Conservation (phyloP, 2,888 invertebrate species). For the Napeogenes inachia region DNA sequence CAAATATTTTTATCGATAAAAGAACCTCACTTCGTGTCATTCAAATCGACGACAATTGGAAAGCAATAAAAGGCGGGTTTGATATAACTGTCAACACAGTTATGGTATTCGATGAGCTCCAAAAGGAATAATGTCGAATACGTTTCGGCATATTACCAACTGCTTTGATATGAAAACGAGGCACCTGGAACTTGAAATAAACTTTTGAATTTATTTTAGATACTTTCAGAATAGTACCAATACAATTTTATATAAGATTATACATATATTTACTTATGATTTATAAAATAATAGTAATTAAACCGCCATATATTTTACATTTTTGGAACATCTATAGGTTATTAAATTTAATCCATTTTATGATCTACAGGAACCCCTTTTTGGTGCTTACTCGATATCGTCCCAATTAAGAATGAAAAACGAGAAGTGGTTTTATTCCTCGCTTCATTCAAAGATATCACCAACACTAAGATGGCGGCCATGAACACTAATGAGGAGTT, state of each 20-base stretch:
- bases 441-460: constrained; percentile 98
- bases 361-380: constrained; percentile 87
- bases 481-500: constrained; percentile 90
- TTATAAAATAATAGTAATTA: too few species aligned
- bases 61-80: constrained; percentile 1
- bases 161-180: background rate
- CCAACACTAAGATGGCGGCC: constrained; percentile 92
- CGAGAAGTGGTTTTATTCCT: constrained; percentile 96
- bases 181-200: background rate
- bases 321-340: too few species aligned
- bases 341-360: constrained; percentile 36
- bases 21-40: background rate
- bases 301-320: too few species aligned
- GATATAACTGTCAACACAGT: background rate
- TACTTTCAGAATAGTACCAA: too few species aligned
- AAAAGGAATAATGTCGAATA: background rate
- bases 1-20: constrained; percentile 1
- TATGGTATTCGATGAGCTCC: background rate
- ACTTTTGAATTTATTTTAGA: too few species aligned
- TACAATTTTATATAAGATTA: too few species aligned
- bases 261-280: too few species aligned
- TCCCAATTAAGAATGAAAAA: constrained; percentile 98
- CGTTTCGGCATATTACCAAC: background rate
- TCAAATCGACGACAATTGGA: constrained; percentile 2
- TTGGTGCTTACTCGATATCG: constrained; percentile 97